phyloP scores from a whole-genome alignment of 1,140 invertebrate species.

The Eubasilissa regina region DNA sequence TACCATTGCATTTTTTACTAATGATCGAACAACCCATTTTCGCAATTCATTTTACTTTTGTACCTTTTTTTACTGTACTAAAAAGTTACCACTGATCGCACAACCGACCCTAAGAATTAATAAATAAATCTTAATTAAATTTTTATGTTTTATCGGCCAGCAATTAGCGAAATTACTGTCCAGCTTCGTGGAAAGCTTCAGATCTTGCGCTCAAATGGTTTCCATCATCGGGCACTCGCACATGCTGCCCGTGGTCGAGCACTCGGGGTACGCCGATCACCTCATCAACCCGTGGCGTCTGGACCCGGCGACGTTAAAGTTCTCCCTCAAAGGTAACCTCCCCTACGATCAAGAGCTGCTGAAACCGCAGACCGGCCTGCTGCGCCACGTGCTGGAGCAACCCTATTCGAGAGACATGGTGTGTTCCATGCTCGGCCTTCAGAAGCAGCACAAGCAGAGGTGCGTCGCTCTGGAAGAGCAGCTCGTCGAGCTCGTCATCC shows the following conservation, averaged over 20 bases:
- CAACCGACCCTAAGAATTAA: too few relatives aligned
- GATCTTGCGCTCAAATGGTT: conserved; percentile 94
- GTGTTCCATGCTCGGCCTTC: conserved; percentile 93
- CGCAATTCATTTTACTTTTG: too few relatives aligned
- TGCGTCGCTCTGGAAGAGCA: conserved; percentile 94
- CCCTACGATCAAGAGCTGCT: conserved; percentile 93
- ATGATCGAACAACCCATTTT: too few relatives aligned
- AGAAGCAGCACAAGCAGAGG: conserved; percentile 93
- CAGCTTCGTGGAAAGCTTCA: conserved; percentile 93
- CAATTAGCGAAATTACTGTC: conserved; percentile 88
- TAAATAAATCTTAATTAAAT: too few relatives aligned
- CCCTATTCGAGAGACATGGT: conserved; percentile 98
- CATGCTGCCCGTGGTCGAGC: conserved; percentile 94
- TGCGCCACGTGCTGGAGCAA: conserved; percentile 94
- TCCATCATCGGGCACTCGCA: conserved; percentile 91
- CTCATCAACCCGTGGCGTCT: conserved; percentile 94
- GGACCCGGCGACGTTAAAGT: conserved; percentile 89
- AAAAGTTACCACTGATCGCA: too few relatives aligned
- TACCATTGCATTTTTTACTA: too few relatives aligned
- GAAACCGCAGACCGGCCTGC: conserved; percentile 89
- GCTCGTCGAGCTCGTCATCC: conserved; percentile 91
- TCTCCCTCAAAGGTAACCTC: conserved; percentile 91
- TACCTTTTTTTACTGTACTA: too few relatives aligned
- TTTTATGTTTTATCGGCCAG: too few relatives aligned
- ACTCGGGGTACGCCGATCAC: conserved; percentile 89